phyloP scores from a whole-genome alignment of 2,113 vertebrate genomes.

The Geococcyx californianus region DNA sequence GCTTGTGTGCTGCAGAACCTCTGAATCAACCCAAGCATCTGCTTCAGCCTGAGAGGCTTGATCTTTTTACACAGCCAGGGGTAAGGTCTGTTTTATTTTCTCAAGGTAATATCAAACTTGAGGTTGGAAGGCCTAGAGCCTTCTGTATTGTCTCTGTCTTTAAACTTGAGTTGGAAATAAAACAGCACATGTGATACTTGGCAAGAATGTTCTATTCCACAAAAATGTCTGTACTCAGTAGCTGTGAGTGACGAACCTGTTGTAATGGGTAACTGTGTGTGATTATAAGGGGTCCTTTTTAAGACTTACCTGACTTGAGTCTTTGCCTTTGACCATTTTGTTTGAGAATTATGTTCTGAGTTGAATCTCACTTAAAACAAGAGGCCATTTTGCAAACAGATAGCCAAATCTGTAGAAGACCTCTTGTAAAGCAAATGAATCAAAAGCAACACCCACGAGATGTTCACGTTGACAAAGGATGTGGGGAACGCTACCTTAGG shows the following conservation, averaged over 20 bases:
- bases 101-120: not conserved
- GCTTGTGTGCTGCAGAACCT: not conserved
- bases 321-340: not conserved
- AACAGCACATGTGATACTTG: not conserved
- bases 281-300: not conserved
- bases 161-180: not conserved
- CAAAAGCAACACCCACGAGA: not conserved
- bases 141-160: not conserved
- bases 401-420: not conserved
- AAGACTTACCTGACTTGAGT: not conserved
- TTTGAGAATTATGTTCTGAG: not conserved
- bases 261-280: not conserved
- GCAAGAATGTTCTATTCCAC: not conserved
- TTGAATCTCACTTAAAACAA: not conserved
- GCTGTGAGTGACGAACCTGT: not conserved
- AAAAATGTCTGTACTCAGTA: not conserved
- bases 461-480: not conserved
- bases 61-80: not conserved
- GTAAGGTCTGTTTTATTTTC: not conserved
- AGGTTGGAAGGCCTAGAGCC: not conserved
- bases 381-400: not conserved
- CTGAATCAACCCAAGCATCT: not conserved
- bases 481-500: not conserved
- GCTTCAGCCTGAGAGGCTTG: not conserved
- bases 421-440: not conserved